Evolutionary conservation across 2,888 invertebrate species (phyloP).

Genomic region (Drosophila antonietae): DNA sequence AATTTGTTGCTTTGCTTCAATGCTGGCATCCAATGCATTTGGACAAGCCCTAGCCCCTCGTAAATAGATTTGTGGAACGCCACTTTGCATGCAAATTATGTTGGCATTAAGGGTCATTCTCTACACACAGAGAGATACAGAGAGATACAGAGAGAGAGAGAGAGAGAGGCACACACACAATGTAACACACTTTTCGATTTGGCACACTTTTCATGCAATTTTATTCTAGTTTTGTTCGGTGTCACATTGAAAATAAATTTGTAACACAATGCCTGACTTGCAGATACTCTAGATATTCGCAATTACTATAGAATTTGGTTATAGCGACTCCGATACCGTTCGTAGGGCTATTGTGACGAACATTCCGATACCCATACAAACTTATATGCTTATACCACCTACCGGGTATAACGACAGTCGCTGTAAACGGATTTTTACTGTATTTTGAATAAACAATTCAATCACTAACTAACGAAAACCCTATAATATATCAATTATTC

Average conservation of each 20-base stretch:
- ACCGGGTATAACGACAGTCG: no score
- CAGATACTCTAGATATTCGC: background rate
- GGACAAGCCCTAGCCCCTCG: background rate
- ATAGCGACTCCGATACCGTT: no score
- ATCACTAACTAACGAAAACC: background rate
- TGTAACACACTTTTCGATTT: background rate
- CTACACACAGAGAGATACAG: background rate
- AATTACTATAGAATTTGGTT: no score
- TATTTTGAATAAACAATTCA: background rate
- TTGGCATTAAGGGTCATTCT: conserved; percentile 31
- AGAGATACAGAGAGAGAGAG: no score
- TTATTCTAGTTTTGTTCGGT: conserved; percentile 4
- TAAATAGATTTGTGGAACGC: conserved; percentile 3
- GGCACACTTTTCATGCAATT: conserved; percentile 14
- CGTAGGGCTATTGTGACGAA: no score
- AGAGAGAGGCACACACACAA: background rate
- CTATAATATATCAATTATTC: background rate
- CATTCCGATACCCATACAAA: no score
- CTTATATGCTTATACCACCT: no score
- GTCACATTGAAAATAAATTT: background rate
- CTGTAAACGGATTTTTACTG: no score
- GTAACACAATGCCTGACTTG: background rate
- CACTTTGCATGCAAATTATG: conserved; percentile 27
- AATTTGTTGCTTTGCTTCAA: conserved; percentile 33
- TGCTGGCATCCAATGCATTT: conserved; percentile 21